Evolutionary conservation across 2,113 vertebrate genomes (phyloP).

Genomic region (Bombycilla garrulus): DNA sequence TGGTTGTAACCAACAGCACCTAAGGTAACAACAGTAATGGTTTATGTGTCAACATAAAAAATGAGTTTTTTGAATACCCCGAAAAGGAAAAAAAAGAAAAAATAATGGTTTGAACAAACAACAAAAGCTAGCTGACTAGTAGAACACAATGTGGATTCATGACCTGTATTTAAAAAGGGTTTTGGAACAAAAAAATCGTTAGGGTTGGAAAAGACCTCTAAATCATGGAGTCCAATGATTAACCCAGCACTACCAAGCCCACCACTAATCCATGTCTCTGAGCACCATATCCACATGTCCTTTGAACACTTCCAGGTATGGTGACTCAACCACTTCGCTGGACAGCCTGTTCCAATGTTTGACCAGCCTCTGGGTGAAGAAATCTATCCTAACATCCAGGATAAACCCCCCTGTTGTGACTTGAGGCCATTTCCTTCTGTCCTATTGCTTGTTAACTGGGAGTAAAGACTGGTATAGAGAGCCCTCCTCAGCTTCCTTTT

Average conservation of each 20-base stretch:
- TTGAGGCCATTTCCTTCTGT: neutral
- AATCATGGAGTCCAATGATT: neutral
- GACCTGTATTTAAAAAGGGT: neutral
- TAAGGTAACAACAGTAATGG: neutral
- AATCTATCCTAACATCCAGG: neutral
- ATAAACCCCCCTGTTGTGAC: neutral
- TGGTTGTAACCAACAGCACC: neutral
- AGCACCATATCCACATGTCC: neutral
- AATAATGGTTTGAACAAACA: neutral
- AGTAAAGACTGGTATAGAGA: neutral
- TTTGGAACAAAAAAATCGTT: neutral
- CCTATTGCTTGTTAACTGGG: neutral
- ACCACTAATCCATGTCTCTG: neutral
- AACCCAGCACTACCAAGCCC: neutral
- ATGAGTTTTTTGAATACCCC: neutral
- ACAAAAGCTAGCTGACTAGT: neutral
- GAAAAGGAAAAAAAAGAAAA: neutral
- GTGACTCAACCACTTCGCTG: neutral
- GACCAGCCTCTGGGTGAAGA: neutral
- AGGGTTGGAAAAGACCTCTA: neutral
- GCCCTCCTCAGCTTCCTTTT: neutral
- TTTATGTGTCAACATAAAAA: neutral
- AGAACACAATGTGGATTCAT: neutral
- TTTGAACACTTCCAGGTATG: neutral
- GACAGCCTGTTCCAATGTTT: neutral